Conservation (phyloP, 2,888 invertebrate genomes). For the Rhyacophila evoluta region DNA sequence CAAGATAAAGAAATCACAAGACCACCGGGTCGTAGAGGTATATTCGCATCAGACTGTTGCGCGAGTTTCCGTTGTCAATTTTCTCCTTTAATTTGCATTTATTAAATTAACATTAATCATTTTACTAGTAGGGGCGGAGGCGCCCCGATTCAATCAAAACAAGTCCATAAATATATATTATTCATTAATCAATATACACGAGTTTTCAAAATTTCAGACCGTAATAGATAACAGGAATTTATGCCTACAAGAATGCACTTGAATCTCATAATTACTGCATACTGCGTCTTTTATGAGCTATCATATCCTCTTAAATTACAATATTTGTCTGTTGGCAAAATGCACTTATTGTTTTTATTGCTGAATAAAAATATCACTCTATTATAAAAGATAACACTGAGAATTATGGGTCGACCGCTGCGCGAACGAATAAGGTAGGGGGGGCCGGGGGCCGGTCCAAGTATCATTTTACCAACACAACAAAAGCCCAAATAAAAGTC, state of each 20-base stretch:
- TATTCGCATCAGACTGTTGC: constrained; percentile 28
- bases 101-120: constrained; percentile 45
- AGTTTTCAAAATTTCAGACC: constrained; percentile 64
- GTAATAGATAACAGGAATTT: constrained; percentile 69
- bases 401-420: background rate
- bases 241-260: constrained; percentile 71
- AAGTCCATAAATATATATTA: constrained; percentile 57
- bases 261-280: constrained; percentile 67
- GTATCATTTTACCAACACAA: constrained; percentile 49
- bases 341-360: constrained; percentile 68
- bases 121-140: constrained; percentile 1
- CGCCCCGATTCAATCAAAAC: constrained; percentile 39
- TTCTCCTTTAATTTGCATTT: background rate
- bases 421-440: constrained; percentile 47
- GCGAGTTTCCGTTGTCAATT: background rate
- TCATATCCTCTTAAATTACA: constrained; percentile 56
- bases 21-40: constrained; percentile 55
- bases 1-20: constrained; percentile 59
- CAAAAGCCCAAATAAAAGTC: constrained; percentile 37
- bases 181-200: constrained; percentile 43
- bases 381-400: constrained; percentile 36
- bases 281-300: constrained; percentile 61
- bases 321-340: constrained; percentile 63
- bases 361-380: constrained; percentile 71
- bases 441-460: constrained; percentile 59